Evolutionary conservation across 2,797 vertebrate genomes (phyloP), one percentile per base, ranked within the genome.

Genomic region (Numenius phaeopus): DNA sequence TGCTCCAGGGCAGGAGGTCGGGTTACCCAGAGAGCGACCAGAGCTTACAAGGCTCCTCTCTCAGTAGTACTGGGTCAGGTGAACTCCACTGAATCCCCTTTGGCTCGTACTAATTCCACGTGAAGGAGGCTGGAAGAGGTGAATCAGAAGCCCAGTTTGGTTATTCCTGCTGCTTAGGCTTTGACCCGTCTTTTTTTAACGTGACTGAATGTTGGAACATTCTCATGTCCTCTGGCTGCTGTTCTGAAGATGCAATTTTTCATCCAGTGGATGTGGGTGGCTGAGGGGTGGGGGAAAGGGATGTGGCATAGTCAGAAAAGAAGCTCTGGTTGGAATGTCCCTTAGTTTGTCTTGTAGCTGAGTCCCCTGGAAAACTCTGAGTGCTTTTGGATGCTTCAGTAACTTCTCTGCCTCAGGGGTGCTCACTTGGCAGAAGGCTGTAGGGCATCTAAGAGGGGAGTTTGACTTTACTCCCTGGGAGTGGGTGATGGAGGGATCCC

Each of bases 261-360:
- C 54, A 58, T 49, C 66, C 2, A 13, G 14, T 59, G 62, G 62
- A 11, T 59, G 47, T 24, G 52, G 16, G 26, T 54, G 66, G 37
- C 65, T 83, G 44, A 83, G 42, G 22, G 27, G 10, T 59, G 17
- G 30, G 24, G 32, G 32, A 62, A 27, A 32, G 32, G 50, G 44
- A 37, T 0, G 0, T 34, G 32, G 11, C 52, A 1, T 5, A n/a
- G 14, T 10, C 75, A 40, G 24, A 55, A 71, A 83, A 70, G 55
- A n/a, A 90, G 27, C 55, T 76, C 17, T 80, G 59, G 24, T 69
- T 78, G 58, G 14, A 57, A 9, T 37, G 49, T 16, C 37, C 15
- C 39, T 47, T 85, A 54, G 64, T 58, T 46, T 79, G 34, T 75
- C 50, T 64, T 34, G 54, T 73, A 87, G 81, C 44, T 92, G 59